phyloP scores from a whole-genome alignment of 2,113 vertebrate species.

The Saimiri boliviensis region DNA sequence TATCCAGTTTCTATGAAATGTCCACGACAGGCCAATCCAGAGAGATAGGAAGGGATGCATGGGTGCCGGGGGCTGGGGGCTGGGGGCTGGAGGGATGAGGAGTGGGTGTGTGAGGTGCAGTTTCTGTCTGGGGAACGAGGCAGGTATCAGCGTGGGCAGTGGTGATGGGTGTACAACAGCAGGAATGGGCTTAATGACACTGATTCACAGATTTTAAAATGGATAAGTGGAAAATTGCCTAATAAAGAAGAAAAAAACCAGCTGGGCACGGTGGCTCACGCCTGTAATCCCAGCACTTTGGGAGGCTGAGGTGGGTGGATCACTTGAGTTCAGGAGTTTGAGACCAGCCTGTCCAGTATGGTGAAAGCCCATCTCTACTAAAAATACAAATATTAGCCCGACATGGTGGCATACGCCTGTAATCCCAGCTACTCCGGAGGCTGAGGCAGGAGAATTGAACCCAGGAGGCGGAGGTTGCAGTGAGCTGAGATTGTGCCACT shows the following conservation, averaged over 20 bases:
- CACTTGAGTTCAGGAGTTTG: too few species aligned
- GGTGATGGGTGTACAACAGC: neutral
- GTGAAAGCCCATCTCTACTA: too few species aligned
- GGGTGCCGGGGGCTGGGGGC: neutral
- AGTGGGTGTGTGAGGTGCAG: too few species aligned
- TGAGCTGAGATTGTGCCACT: fast-evolving
- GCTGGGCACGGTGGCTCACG: too few species aligned
- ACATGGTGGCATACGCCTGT: fast-evolving
- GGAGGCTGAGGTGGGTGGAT: fast-evolving
- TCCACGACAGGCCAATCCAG: neutral
- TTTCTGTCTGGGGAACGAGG: neutral
- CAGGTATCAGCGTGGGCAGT: neutral
- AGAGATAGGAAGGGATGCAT: neutral
- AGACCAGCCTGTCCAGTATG: fast-evolving
- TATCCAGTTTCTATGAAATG: too few species aligned
- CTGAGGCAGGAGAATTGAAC: too few species aligned
- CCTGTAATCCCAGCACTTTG: too few species aligned
- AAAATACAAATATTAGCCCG: too few species aligned
- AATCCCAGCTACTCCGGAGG: too few species aligned
- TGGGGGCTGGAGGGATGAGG: too few species aligned
- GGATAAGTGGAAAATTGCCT: neutral
- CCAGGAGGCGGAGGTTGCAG: too few species aligned
- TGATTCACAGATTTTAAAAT: neutral
- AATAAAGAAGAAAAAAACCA: neutral
- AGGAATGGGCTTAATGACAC: neutral